phyloP scores from a whole-genome alignment of 1,140 invertebrate species.

The Dufourea novaeangliae region DNA sequence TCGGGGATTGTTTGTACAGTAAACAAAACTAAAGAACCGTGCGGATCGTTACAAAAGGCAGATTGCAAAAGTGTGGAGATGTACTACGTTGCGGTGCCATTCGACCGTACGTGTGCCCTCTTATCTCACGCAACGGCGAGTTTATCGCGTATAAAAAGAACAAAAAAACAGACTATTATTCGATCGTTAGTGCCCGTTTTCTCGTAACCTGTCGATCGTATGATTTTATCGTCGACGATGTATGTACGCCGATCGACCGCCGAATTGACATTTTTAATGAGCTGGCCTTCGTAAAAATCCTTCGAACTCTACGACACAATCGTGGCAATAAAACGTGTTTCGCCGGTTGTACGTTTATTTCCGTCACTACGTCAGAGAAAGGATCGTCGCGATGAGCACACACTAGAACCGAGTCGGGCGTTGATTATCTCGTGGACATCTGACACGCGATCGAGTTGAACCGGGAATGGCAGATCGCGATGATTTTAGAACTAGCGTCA shows the following conservation, averaged over 20 bases:
- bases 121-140: slow-evolving; percentile 23
- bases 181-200: slow-evolving; percentile 8
- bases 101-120: slow-evolving; percentile 3
- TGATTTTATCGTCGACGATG: slow-evolving; percentile 24
- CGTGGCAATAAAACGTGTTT: slow-evolving; percentile 37
- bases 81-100: neutral
- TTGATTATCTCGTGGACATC: slow-evolving; percentile 35
- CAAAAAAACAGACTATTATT: slow-evolving; percentile 18
- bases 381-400: slow-evolving; percentile 25
- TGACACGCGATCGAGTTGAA: slow-evolving; percentile 20
- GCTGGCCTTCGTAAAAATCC: slow-evolving; percentile 39
- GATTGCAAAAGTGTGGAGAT: neutral
- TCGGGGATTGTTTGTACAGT: slow-evolving; percentile 32
- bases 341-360: slow-evolving; percentile 34
- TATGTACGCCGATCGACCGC: no score
- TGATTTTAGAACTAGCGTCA: slow-evolving; percentile 34
- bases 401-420: neutral
- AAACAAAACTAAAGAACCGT: neutral
- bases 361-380: slow-evolving; percentile 43
- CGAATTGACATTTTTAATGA: slow-evolving; percentile 46
- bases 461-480: slow-evolving; percentile 35
- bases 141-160: slow-evolving; percentile 1
- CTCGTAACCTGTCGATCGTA: slow-evolving; percentile 20
- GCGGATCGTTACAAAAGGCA: slow-evolving; percentile 3
- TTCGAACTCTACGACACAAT: neutral